A percentile compares a stretch with the other conserved stretches of the same genome.
Conservation (phyloP, 2,888 invertebrate species). For the Hirtodrosophila cameraria region DNA sequence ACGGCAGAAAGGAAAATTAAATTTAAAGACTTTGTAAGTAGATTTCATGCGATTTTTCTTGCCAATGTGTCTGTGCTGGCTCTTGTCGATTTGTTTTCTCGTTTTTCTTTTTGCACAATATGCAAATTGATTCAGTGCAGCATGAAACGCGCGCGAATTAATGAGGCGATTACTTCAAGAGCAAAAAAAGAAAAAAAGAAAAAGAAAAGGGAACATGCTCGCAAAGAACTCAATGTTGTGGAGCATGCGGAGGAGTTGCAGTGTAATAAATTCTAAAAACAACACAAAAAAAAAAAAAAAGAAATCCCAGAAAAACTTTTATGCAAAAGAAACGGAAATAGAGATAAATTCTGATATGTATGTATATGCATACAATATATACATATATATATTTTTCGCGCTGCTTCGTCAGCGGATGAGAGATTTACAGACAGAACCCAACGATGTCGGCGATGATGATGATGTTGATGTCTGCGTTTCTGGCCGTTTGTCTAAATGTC, state of each 20-base stretch:
- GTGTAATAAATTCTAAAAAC: slow-evolving; percentile 66
- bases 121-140: slow-evolving; percentile 78
- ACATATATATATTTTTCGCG: slow-evolving; percentile 24
- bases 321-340: slow-evolving; percentile 79
- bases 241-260: slow-evolving; percentile 11
- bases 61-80: slow-evolving; percentile 5
- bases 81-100: slow-evolving; percentile 14
- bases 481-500: slow-evolving; percentile 74
- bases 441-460: slow-evolving; percentile 30
- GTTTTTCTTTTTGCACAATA: slow-evolving; percentile 69
- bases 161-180: slow-evolving; percentile 78
- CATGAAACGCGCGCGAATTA: slow-evolving; percentile 79
- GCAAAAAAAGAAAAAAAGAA: slow-evolving; percentile 41
- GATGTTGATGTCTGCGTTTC: slow-evolving; percentile 51
- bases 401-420: slow-evolving; percentile 66
- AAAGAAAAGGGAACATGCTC: slow-evolving; percentile 18
- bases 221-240: slow-evolving; percentile 7
- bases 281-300: slow-evolving; percentile 33
- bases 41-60: slow-evolving; percentile 61
- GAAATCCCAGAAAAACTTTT: slow-evolving; percentile 45
- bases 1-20: slow-evolving; percentile 60
- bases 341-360: slow-evolving; percentile 78
- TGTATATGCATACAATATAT: slow-evolving; percentile 18
- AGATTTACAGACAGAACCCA: slow-evolving; percentile 69
- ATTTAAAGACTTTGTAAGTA: slow-evolving; percentile 77